These are phyloP conservation scores for Anguilla rostrata DNA, from an alignment of 2,113 vertebrate species.

Conservation along the genomic window DNA sequence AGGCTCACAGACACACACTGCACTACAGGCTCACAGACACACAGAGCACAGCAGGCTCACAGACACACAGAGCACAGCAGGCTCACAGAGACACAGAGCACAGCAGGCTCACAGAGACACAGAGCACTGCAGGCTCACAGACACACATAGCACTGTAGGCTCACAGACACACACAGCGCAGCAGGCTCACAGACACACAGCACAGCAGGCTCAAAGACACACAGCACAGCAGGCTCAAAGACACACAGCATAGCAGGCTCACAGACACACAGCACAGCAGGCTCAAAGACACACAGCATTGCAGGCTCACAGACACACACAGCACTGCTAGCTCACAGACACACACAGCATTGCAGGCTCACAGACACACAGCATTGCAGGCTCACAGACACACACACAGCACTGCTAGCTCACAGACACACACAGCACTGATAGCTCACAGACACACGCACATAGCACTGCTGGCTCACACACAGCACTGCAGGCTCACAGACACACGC, in stretches of 20 bases:
- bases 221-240: no score
- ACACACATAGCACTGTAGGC: not conserved
- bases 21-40: not conserved
- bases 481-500: not conserved
- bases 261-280: not conserved
- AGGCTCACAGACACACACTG: not conserved
- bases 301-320: no score
- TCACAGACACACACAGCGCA: no score
- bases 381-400: not conserved
- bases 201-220: no score
- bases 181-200: not conserved
- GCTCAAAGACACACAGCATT: no score
- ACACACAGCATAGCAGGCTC: not conserved
- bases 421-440: not conserved
- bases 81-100: not conserved
- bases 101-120: no score
- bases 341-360: no score
- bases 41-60: not conserved
- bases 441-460: no score
- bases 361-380: no score
- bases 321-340: no score
- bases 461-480: not conserved
- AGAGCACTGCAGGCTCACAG: not conserved
- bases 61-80: not conserved
- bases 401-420: not conserved